Evolutionary conservation across 2,797 vertebrate genomes (phyloP).

Genomic region (Lagodon rhomboides): DNA sequence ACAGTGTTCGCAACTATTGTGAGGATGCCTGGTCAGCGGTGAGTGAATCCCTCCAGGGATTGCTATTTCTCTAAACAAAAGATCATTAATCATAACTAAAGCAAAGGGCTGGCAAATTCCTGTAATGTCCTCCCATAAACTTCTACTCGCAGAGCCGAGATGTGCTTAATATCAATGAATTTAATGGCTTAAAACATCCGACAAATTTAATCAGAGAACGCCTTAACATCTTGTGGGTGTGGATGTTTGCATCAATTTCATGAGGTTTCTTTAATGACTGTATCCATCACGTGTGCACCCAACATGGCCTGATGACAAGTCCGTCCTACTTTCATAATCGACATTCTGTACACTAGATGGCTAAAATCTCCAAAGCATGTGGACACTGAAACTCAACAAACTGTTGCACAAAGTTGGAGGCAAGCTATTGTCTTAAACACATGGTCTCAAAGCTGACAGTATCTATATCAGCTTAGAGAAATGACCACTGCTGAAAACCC

Average conservation of each 20-base stretch:
- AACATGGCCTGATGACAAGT: conserved; percentile 55
- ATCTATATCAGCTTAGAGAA: conserved; percentile 23
- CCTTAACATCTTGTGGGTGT: conserved; percentile 70
- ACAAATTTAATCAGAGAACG: conserved; percentile 64
- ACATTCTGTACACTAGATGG: conserved; percentile 3
- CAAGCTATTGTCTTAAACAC: not conserved
- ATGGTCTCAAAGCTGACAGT: conserved; percentile 3
- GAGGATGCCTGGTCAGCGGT: not conserved
- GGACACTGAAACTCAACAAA: not conserved
- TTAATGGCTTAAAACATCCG: conserved; percentile 43
- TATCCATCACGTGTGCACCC: conserved; percentile 73
- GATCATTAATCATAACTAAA: conserved; percentile 67
- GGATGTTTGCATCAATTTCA: conserved; percentile 76
- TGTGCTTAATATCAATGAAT: conserved; percentile 62
- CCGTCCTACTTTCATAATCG: conserved; percentile 70
- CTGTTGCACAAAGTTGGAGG: not conserved
- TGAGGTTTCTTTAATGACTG: conserved; percentile 71
- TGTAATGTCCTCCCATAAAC: conserved; percentile 30
- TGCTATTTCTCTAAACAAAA: conserved; percentile 29
- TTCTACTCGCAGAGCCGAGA: conserved; percentile 28
- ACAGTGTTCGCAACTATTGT: not conserved
- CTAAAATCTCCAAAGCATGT: not conserved
- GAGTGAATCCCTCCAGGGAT: conserved; percentile 23
- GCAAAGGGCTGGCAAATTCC: conserved; percentile 20
- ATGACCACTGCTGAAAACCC: conserved; percentile 9